Evolutionary conservation across 2,888 invertebrate genomes (phyloP).

Genomic region (Seira ritae): DNA sequence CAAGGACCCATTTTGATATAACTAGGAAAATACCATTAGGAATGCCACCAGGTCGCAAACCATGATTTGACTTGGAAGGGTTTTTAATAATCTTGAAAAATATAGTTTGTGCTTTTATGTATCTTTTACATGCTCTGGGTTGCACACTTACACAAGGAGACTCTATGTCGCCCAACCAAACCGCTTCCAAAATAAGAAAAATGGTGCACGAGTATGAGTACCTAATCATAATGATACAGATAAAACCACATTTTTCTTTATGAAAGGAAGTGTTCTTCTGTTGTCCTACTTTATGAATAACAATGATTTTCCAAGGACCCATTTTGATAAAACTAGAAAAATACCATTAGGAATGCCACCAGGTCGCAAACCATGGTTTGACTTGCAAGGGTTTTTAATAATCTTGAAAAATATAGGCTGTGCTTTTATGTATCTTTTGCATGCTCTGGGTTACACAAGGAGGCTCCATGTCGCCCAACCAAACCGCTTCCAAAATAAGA

Average conservation of each 20-base stretch:
- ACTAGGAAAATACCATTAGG: not conserved
- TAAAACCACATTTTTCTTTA: slow-evolving; percentile 44
- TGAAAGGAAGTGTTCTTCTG: slow-evolving; percentile 27
- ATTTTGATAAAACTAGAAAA: not conserved
- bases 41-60: too few species aligned
- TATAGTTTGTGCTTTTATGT: not conserved
- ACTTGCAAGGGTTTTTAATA: not conserved
- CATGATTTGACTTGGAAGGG: too few species aligned
- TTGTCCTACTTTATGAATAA: slow-evolving; percentile 13
- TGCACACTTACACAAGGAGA: not conserved
- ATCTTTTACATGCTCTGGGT: not conserved
- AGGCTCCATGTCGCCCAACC: not conserved
- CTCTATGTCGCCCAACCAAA: not conserved
- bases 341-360: not conserved
- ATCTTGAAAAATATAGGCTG: not conserved
- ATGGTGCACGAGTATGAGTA: not conserved
- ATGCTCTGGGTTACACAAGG: not conserved
- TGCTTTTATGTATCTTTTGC: not conserved
- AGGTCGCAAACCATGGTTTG: too few species aligned
- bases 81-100: slow-evolving; percentile 1
- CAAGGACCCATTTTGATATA: not conserved
- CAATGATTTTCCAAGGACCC: not conserved
- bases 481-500: not conserved
- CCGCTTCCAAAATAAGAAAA: slow-evolving; percentile 1
- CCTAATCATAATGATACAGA: slow-evolving; percentile 28